Evolutionary conservation across 2,113 vertebrate genomes (phyloP).

Genomic region (Patagioenas fasciata): DNA sequence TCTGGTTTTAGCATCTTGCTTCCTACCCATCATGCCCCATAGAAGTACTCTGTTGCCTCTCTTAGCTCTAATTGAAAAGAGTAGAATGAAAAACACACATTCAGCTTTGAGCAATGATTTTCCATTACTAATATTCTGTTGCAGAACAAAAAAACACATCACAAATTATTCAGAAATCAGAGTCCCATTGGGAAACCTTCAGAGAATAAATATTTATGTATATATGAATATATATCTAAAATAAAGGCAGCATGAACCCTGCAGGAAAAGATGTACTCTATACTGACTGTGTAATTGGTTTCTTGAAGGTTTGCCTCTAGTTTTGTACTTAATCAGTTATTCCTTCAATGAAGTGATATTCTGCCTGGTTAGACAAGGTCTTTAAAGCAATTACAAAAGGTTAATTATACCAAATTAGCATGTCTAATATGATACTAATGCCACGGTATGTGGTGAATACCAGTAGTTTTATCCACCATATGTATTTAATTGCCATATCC

Average conservation of each 20-base stretch:
- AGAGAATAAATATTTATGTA: background rate
- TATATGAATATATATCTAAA: background rate
- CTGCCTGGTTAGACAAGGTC: conserved; percentile 44
- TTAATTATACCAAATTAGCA: conserved; percentile 63
- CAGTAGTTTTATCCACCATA: background rate
- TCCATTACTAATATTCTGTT: background rate
- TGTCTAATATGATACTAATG: conserved; percentile 29
- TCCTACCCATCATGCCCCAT: background rate
- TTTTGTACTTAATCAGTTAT: conserved; percentile 31
- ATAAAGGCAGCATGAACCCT: background rate
- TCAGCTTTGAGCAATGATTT: conserved; percentile 26
- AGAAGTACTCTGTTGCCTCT: background rate
- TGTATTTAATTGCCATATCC: background rate
- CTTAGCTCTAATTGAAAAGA: conserved; percentile 1
- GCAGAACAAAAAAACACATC: background rate
- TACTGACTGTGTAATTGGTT: background rate
- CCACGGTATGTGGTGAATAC: background rate
- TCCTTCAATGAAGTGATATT: conserved; percentile 14
- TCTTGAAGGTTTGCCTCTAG: background rate
- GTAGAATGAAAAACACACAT: conserved; percentile 14
- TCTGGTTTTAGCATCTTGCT: background rate
- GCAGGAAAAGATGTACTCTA: background rate
- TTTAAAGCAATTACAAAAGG: conserved; percentile 67
- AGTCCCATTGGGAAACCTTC: background rate
- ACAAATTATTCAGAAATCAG: background rate